Percentiles rank a stretch among this genome's conserved stretches.
These are phyloP conservation scores for Leptopilina clavipes DNA, from an alignment of 1,140 invertebrate species.

Conservation along the genomic window DNA sequence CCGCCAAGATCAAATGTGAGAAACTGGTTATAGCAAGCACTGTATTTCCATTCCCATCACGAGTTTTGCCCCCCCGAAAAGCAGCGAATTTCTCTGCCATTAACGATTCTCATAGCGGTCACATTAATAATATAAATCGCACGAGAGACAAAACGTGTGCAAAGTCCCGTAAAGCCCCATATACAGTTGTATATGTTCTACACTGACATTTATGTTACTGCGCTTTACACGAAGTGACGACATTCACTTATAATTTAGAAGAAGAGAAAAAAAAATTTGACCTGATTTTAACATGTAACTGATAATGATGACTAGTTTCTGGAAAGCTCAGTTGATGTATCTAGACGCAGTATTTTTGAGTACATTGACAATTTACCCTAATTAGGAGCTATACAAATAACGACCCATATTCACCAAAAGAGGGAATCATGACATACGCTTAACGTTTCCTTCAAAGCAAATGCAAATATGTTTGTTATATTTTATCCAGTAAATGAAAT, in stretches of 20 bases:
- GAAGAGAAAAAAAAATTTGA: not conserved
- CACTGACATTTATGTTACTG: not conserved
- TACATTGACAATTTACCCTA: conserved; percentile 7
- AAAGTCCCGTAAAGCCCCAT: not conserved
- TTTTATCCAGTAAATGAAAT: too few relatives aligned
- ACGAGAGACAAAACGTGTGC: not conserved
- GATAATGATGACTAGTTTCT: too few relatives aligned
- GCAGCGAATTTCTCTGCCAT: not conserved
- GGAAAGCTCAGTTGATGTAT: not conserved
- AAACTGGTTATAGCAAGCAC: conserved; percentile 9
- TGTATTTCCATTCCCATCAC: conserved; percentile 2
- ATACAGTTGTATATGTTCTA: not conserved
- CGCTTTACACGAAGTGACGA: not conserved
- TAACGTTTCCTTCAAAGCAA: not conserved
- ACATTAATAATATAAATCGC: conserved; percentile 19
- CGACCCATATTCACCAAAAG: not conserved
- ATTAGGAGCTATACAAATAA: not conserved
- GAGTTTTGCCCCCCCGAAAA: not conserved
- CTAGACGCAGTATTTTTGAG: not conserved
- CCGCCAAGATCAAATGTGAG: conserved; percentile 7
- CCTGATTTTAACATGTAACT: not conserved
- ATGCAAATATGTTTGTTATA: too few relatives aligned
- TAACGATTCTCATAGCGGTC: conserved; percentile 28
- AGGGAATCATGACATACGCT: not conserved
- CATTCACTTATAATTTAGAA: too few relatives aligned